Evolutionary conservation across 2,888 invertebrate genomes (phyloP).

Genomic region (Amphipoea oculea): DNA sequence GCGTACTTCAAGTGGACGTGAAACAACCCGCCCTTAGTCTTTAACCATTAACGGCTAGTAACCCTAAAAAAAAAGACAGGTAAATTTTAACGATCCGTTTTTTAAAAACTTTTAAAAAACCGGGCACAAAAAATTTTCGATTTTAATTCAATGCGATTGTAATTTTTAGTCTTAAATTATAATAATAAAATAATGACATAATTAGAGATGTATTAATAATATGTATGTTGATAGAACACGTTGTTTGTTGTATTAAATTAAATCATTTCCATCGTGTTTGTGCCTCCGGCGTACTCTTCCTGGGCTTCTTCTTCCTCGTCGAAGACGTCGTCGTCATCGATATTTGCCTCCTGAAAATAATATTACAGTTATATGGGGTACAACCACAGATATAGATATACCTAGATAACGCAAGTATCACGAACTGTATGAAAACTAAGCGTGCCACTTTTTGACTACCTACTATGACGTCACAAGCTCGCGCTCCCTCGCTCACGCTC

Average conservation of each 20-base stretch:
- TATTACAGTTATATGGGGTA: too few species aligned
- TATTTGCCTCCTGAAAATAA: constrained; percentile 70
- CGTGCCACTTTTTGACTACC: too few species aligned
- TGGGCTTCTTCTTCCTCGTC: constrained; percentile 76
- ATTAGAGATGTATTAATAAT: constrained; percentile 12
- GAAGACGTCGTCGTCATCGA: constrained; percentile 74
- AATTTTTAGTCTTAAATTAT: constrained; percentile 43
- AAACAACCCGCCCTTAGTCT: background rate
- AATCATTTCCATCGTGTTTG: constrained; percentile 49
- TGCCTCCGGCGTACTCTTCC: constrained; percentile 40
- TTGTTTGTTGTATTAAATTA: constrained; percentile 10
- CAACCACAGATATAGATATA: too few species aligned
- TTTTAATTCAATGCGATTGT: constrained; percentile 23
- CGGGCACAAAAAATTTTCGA: background rate
- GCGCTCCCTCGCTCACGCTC: too few species aligned
- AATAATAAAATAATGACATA: constrained; percentile 32
- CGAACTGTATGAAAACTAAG: too few species aligned
- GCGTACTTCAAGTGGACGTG: too few species aligned
- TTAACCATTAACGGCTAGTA: background rate
- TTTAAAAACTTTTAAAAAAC: constrained; percentile 27
- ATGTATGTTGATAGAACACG: background rate
- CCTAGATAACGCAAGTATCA: too few species aligned
- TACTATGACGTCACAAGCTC: too few species aligned
- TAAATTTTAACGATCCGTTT: background rate
- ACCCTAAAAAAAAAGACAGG: background rate